These are phyloP conservation scores for Hemicrepidius hirtus DNA, from an alignment of 2,888 invertebrate species.

Conservation along the genomic window DNA sequence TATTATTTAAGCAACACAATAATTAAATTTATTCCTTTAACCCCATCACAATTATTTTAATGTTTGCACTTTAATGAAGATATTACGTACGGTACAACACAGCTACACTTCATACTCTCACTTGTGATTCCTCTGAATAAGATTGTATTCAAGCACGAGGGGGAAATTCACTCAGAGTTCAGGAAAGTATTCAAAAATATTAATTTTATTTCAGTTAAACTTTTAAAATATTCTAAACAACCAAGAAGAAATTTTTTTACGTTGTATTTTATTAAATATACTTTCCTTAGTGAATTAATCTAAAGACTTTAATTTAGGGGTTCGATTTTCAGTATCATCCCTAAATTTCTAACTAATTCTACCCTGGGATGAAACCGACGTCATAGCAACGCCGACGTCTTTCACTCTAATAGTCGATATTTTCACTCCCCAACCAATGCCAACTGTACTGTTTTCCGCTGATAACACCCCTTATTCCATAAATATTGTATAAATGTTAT, in stretches of 20 bases:
- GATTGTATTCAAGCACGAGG: slow-evolving; percentile 44
- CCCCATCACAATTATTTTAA: too few species aligned
- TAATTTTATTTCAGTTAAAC: background rate
- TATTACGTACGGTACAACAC: slow-evolving; percentile 29
- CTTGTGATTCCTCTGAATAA: slow-evolving; percentile 43
- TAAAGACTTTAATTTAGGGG: too few species aligned
- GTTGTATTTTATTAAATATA: too few species aligned
- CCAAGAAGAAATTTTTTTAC: too few species aligned
- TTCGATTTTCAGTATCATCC: too few species aligned
- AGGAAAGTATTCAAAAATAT: slow-evolving; percentile 33
- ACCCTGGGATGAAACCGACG: slow-evolving; percentile 62
- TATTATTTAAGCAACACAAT: too few species aligned
- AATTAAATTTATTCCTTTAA: too few species aligned
- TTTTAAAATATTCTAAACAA: slow-evolving; percentile 2
- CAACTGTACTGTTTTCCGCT: slow-evolving; percentile 36
- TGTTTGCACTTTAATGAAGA: slow-evolving; percentile 32
- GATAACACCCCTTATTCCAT: slow-evolving; percentile 28
- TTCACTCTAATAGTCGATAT: slow-evolving; percentile 72
- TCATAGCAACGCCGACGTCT: slow-evolving; percentile 67
- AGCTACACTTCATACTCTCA: slow-evolving; percentile 35
- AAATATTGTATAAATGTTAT: slow-evolving; percentile 11
- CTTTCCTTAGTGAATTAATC: too few species aligned
- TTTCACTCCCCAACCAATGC: slow-evolving; percentile 58
- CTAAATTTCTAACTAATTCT: slow-evolving; percentile 38
- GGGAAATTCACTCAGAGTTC: slow-evolving; percentile 41